Evolutionary conservation across 2,888 invertebrate species (phyloP).

Genomic region (Mythimna ferrago): DNA sequence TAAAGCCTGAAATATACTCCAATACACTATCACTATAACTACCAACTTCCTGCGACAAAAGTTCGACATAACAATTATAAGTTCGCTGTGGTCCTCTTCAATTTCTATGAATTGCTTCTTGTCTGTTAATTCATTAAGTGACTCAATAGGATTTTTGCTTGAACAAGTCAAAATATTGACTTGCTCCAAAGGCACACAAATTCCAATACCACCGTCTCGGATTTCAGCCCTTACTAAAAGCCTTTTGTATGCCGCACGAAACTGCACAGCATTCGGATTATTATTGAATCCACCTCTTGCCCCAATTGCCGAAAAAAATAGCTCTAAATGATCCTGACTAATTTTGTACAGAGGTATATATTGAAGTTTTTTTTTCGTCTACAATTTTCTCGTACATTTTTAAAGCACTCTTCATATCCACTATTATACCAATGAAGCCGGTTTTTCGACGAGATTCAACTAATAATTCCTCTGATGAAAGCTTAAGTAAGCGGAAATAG

Average conservation of each 20-base stretch:
- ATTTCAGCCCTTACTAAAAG: not conserved
- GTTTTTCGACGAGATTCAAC: not conserved
- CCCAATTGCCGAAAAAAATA: too few species aligned
- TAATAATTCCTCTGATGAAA: not conserved
- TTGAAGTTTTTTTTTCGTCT: too few species aligned
- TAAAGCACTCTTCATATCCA: not conserved
- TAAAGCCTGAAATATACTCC: not conserved
- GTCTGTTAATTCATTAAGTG: not conserved
- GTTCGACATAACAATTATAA: not conserved
- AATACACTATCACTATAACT: constrained; percentile 1
- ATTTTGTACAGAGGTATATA: too few species aligned
- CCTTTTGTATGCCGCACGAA: not conserved
- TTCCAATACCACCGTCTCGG: not conserved
- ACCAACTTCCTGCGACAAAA: not conserved
- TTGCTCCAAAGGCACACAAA: not conserved
- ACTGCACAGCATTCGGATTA: not conserved
- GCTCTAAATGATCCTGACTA: not conserved
- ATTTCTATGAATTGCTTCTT: constrained; percentile 1
- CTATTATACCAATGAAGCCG: not conserved
- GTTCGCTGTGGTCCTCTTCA: not conserved
- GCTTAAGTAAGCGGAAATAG: too few species aligned
- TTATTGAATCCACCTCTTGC: too few species aligned
- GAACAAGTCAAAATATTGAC: not conserved
- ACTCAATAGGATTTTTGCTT: not conserved
- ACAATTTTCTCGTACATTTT: not conserved